Base-by-base conservation (phyloP, 2,888 invertebrate genomes). In the Petrolisthes cinctipes region DNA sequence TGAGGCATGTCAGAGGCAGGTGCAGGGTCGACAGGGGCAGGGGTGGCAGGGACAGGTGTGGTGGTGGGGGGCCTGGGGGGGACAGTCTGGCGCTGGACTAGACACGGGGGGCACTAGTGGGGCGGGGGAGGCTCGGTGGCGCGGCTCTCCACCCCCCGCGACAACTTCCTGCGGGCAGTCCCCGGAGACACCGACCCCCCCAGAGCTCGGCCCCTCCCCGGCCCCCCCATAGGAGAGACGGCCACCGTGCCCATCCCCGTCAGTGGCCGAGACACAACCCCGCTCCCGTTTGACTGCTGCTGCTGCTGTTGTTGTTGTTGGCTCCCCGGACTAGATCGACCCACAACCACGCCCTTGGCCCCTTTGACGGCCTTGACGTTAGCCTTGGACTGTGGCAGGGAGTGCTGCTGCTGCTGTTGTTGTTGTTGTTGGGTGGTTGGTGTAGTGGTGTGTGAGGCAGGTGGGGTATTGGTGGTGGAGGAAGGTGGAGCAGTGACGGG, bases 41-140 rank as follows among this genome's bases (percentile, higher is more conserved):
- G 83, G 80, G 54, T 83, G 86, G 75, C 82, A 75, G 37, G 86
- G 86, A 83, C 86, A 86, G 80, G 85, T 78, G 79, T 71, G 14
- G 71, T n/a, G 14, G 56, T 79, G 17, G 78, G 78, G n/a, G 87
- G 80, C 81, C 56, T 83, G 73, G 61, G 83, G 87, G 79, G 71
- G 80, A 76, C 82, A 76, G 61, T 57, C 85, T 88, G 85, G 88
- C 82, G 88, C 85, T 86, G 84, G 90, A 90, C 86, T 88, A 86
- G 88, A 88, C 82, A 83, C 82, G 66, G 76, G 37, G 66, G 82
- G 84, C 51, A 86, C 89, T 91, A 89, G 83, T 89, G 89, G 51
- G 91, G 89, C 37, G 91, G 89, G 53, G 89, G 89, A 66, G 91
- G 89, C 79, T 91, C 88, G 56, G 89, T 89, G 78, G 88, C 86